Percentiles rank a stretch among this genome's conserved stretches.
These are phyloP conservation scores for Gallirallus australis DNA, from an alignment of 2,797 vertebrate genomes.

Conservation along the genomic window DNA sequence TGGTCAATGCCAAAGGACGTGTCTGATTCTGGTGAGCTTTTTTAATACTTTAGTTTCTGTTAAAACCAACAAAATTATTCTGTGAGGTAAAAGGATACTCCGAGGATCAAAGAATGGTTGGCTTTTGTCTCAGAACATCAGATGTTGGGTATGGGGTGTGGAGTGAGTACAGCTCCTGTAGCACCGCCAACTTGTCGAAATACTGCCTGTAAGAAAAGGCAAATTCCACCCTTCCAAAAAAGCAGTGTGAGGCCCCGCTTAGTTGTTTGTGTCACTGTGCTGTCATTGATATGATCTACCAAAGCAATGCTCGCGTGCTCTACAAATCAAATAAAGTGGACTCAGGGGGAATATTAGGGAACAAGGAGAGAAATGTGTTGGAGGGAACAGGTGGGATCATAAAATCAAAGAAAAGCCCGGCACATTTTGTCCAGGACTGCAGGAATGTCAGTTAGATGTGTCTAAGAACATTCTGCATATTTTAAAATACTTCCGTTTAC, in stretches of 20 bases:
- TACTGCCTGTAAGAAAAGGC: background rate
- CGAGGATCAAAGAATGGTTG: background rate
- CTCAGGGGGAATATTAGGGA: background rate
- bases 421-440: background rate
- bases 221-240: background rate
- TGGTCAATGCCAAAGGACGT: background rate
- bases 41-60: background rate
- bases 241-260: background rate
- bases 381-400: background rate
- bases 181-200: background rate
- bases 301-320: background rate
- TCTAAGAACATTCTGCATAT: background rate
- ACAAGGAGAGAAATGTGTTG: background rate
- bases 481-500: background rate
- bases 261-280: background rate
- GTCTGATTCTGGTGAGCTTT: background rate
- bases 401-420: background rate
- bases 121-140: background rate
- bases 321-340: background rate
- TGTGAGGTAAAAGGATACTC: background rate
- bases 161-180: background rate
- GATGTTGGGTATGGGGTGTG: rapidly evolving
- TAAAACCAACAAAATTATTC: background rate
- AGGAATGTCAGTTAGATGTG: background rate
- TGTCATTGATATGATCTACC: background rate